Evolutionary conservation across 2,888 invertebrate genomes (phyloP).

Genomic region (Diarsia mendica): DNA sequence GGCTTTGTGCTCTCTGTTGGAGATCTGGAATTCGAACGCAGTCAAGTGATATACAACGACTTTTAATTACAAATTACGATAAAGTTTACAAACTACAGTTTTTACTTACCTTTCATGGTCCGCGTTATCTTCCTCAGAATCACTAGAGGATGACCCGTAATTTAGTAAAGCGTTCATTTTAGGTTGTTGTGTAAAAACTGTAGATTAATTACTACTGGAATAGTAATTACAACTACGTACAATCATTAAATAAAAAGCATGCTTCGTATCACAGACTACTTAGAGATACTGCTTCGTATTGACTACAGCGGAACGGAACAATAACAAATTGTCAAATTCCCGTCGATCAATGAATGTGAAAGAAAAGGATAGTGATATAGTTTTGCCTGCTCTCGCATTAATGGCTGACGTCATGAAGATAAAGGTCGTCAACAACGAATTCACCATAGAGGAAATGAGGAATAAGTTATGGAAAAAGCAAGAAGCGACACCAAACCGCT

Average conservation of each 20-base stretch:
- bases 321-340: conserved; percentile 50
- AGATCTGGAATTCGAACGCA: conserved; percentile 63
- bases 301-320: too few species aligned
- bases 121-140: conserved; percentile 86
- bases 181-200: conserved; percentile 24
- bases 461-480: neutral
- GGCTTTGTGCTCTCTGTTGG: conserved; percentile 73
- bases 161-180: conserved; percentile 92
- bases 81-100: conserved; percentile 16
- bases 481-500: neutral
- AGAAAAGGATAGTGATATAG: conserved; percentile 45
- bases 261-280: conserved; percentile 32
- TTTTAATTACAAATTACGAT: conserved; percentile 2
- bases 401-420: conserved; percentile 14
- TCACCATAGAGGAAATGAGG: neutral
- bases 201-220: conserved; percentile 8
- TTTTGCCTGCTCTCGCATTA: conserved; percentile 19
- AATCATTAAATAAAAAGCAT: conserved; percentile 45
- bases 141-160: conserved; percentile 90
- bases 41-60: neutral
- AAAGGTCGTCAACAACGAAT: neutral
- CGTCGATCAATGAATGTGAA: conserved; percentile 57
- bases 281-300: too few species aligned
- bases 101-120: conserved; percentile 81
- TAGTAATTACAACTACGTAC: conserved; percentile 18